phyloP scores from a whole-genome alignment of 2,797 vertebrate genomes.

The Acrossocheilus wenchowensis region DNA sequence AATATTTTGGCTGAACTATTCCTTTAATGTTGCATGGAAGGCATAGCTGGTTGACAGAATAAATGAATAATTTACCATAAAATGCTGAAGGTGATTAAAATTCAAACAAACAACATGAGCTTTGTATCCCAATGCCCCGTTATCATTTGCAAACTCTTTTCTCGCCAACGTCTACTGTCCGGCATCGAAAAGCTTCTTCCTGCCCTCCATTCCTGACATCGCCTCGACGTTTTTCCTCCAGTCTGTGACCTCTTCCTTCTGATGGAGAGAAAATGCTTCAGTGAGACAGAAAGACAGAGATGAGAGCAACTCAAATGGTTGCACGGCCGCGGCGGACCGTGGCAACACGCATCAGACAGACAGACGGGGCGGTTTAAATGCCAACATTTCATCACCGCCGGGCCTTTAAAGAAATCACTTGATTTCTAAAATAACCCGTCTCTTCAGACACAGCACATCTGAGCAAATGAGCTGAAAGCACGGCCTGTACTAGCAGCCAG shows the following conservation, averaged over 20 bases:
- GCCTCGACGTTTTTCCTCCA: constrained; percentile 73
- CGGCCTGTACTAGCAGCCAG: background rate
- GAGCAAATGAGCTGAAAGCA: constrained; percentile 35
- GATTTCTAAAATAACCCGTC: constrained; percentile 14
- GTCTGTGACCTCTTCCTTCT: constrained; percentile 71
- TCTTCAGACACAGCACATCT: constrained; percentile 10
- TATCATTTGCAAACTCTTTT: constrained; percentile 1
- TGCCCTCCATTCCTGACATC: constrained; percentile 70
- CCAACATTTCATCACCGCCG: constrained; percentile 19
- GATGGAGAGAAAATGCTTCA: constrained; percentile 29
- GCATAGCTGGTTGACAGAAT: constrained; percentile 39
- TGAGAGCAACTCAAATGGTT: constrained; percentile 43
- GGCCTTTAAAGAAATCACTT: constrained; percentile 32
- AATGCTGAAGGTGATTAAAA: background rate
- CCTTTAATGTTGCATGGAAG: constrained; percentile 27
- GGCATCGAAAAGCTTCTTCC: constrained; percentile 67
- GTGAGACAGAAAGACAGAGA: constrained; percentile 38
- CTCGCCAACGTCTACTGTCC: constrained; percentile 40
- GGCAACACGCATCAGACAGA: constrained; percentile 11
- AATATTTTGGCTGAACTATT: background rate
- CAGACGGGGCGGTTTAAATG: constrained; percentile 26
- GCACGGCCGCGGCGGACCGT: background rate
- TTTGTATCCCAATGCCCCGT: background rate
- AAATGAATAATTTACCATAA: constrained; percentile 41
- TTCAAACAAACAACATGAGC: background rate